Percentiles rank a stretch among this genome's conserved stretches.
Conservation (phyloP, 2,888 invertebrate genomes). For the Zygogramma bicolorata region DNA sequence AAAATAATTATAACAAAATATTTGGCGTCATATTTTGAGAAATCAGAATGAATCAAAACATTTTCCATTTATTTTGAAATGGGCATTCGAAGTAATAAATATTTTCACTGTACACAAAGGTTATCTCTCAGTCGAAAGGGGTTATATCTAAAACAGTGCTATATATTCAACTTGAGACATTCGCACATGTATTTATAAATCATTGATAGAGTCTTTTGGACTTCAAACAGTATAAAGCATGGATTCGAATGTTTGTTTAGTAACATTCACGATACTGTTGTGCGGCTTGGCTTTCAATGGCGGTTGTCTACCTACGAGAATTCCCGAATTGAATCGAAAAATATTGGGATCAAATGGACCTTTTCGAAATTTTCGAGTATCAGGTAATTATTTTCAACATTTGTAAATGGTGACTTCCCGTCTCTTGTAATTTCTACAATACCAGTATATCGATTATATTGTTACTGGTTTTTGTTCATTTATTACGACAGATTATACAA, state of each 20-base stretch:
- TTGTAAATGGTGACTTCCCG: no score
- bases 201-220: no score
- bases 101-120: background rate
- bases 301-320: constrained; percentile 7
- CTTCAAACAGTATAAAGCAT: background rate
- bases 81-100: background rate
- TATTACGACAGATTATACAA: no score
- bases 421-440: no score
- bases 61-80: background rate
- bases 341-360: constrained; percentile 44
- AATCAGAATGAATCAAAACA: background rate
- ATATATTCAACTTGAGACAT: background rate
- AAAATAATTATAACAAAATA: background rate
- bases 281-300: background rate
- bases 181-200: background rate
- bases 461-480: no score
- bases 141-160: background rate
- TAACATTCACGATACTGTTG: background rate
- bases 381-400: constrained; percentile 38
- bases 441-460: no score
- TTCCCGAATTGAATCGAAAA: constrained; percentile 37
- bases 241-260: background rate
- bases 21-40: background rate
- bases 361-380: constrained; percentile 37
- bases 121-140: background rate